Percentiles rank a stretch among this genome's conserved stretches.
phyloP scores from a whole-genome alignment of 2,888 invertebrate species.

The Pediacus dermestoides region DNA sequence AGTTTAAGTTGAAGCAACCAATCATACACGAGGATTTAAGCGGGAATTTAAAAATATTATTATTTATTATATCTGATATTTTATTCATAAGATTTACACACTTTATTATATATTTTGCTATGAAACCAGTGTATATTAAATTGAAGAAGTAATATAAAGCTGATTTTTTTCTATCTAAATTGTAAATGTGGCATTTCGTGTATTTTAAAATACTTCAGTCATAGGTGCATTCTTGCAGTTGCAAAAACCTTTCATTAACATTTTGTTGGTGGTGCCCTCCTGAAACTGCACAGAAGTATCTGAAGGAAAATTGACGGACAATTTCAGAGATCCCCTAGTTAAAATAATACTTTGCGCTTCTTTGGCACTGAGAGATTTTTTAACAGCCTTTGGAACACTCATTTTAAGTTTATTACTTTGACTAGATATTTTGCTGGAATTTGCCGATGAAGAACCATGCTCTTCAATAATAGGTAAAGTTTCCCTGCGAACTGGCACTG shows the following conservation, averaged over 20 bases:
- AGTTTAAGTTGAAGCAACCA: no score
- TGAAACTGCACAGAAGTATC: slow-evolving; percentile 43
- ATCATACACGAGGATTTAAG: no score
- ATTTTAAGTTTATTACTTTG: slow-evolving; percentile 10
- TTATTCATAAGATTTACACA: no score
- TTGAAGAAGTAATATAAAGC: no score
- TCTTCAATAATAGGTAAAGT: slow-evolving; percentile 20
- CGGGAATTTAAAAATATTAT: no score
- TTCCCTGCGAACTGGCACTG: slow-evolving; percentile 33
- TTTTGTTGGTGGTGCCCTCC: slow-evolving; percentile 36
- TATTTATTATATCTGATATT: no score
- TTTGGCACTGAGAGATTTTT: slow-evolving; percentile 12
- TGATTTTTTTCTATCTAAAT: no score
- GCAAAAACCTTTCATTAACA: slow-evolving; percentile 32
- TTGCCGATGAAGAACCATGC: slow-evolving; percentile 13
- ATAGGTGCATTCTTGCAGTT: slow-evolving; percentile 27
- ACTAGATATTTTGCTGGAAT: slow-evolving; percentile 5
- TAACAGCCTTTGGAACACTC: not conserved
- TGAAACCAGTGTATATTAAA: no score
- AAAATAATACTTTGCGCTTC: slow-evolving; percentile 41
- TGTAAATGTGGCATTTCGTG: no score
- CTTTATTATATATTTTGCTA: no score
- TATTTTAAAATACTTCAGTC: no score
- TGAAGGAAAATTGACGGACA: slow-evolving; percentile 47
- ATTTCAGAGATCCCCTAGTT: slow-evolving; percentile 42